A percentile compares a stretch with the other conserved stretches of the same genome.
phyloP scores from a whole-genome alignment of 2,888 invertebrate species.

The Pachycephus smyrnensis region DNA sequence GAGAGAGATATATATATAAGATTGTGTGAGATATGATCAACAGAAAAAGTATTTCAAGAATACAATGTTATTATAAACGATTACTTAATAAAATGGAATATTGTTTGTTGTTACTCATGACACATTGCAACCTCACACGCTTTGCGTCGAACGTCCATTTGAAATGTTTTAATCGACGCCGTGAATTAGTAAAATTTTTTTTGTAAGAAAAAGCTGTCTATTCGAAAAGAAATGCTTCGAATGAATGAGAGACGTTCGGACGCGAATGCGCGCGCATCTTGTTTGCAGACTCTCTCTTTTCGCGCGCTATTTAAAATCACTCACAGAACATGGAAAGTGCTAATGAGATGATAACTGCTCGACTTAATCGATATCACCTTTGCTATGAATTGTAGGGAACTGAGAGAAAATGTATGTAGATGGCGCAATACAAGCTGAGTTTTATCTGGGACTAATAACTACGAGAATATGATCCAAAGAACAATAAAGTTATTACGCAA shows the following conservation, averaged over 20 bases:
- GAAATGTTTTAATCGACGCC: not conserved
- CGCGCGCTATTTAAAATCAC: not conserved
- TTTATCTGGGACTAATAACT: not conserved
- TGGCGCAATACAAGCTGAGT: not conserved
- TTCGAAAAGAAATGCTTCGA: not conserved
- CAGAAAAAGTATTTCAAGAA: conserved; percentile 30
- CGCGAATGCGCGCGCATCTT: not conserved
- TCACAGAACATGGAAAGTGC: not conserved
- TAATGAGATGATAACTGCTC: not conserved
- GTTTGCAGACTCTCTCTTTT: not conserved
- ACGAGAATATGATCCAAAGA: not conserved
- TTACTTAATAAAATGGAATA: conserved; percentile 61
- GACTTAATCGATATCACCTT: not conserved
- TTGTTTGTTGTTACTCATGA: conserved; percentile 62
- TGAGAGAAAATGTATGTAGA: not conserved
- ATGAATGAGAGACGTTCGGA: not conserved
- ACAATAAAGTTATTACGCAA: not conserved
- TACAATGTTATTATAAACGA: conserved; percentile 61
- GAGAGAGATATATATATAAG: conserved; percentile 15
- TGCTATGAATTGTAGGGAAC: not conserved
- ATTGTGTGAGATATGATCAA: not conserved
- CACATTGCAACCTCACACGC: conserved; percentile 24
- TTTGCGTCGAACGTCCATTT: not conserved
- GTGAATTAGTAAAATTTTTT: not conserved
- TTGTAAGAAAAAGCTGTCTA: not conserved